Percentiles rank a stretch among this genome's conserved stretches.
phyloP scores from a whole-genome alignment of 2,797 vertebrate genomes.

The Pogoniulus pusillus region DNA sequence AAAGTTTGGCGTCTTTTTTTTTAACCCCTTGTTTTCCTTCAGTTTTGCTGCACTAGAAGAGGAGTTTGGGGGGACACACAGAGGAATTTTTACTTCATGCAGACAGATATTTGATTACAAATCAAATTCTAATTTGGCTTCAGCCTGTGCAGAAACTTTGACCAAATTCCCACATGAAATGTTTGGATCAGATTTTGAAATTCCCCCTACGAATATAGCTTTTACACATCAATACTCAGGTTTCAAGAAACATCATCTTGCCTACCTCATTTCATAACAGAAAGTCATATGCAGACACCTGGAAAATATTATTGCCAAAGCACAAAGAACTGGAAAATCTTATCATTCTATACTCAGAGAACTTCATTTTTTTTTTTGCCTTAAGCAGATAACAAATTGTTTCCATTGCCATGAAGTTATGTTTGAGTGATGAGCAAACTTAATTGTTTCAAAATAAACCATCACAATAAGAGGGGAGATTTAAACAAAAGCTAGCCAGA shows the following conservation, averaged over 20 bases:
- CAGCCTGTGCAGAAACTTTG: background rate
- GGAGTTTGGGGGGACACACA: background rate
- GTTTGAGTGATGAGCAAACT: background rate
- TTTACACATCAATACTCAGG: background rate
- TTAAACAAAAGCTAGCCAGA: background rate
- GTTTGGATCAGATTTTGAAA: background rate
- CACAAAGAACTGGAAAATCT: background rate
- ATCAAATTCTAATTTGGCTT: background rate
- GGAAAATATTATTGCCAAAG: slow-evolving; percentile 17
- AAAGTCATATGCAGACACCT: background rate
- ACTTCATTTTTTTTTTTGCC: background rate
- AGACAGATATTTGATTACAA: background rate
- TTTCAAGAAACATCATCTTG: slow-evolving; percentile 6
- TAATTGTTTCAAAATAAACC: background rate
- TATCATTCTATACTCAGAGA: background rate
- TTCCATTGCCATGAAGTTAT: background rate
- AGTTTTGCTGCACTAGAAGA: background rate
- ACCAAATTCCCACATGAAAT: background rate
- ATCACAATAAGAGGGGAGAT: background rate
- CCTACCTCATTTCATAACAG: background rate
- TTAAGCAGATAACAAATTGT: background rate
- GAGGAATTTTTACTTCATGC: background rate
- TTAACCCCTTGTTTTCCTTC: background rate
- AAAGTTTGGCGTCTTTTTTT: background rate
- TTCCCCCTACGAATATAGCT: background rate